Conservation (phyloP, 2,113 vertebrate species). For the Pedetes capensis region DNA sequence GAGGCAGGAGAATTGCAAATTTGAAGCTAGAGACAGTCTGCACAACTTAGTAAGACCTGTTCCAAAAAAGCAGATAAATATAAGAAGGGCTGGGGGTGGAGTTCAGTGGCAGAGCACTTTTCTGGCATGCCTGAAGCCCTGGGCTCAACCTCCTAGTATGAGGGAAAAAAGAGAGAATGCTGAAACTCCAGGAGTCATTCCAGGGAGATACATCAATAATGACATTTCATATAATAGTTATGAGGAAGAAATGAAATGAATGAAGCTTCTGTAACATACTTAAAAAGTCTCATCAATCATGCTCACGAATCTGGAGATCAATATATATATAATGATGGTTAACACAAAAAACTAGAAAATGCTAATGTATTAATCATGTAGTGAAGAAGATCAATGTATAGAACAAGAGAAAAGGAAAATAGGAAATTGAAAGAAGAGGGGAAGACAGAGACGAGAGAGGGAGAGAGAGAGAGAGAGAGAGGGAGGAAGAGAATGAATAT, state of each 20-base stretch:
- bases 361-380: not conserved
- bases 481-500: not conserved
- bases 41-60: too few relatives aligned
- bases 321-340: too few relatives aligned
- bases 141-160: too few relatives aligned
- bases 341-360: not conserved
- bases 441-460: not conserved
- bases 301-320: not conserved
- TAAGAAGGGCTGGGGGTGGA: too few relatives aligned
- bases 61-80: too few relatives aligned
- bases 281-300: not conserved
- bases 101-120: too few relatives aligned
- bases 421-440: not conserved
- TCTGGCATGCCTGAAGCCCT: too few relatives aligned
- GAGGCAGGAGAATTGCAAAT: too few relatives aligned
- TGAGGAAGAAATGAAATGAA: not conserved
- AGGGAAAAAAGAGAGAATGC: too few relatives aligned
- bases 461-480: not conserved
- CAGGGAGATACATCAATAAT: not conserved
- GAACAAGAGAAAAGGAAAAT: not conserved
- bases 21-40: too few relatives aligned
- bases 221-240: not conserved
- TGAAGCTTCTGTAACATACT: not conserved
- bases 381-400: not conserved
- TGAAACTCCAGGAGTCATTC: not conserved